Base-by-base conservation (phyloP, 2,888 invertebrate species). In the Chouioia cunea region DNA sequence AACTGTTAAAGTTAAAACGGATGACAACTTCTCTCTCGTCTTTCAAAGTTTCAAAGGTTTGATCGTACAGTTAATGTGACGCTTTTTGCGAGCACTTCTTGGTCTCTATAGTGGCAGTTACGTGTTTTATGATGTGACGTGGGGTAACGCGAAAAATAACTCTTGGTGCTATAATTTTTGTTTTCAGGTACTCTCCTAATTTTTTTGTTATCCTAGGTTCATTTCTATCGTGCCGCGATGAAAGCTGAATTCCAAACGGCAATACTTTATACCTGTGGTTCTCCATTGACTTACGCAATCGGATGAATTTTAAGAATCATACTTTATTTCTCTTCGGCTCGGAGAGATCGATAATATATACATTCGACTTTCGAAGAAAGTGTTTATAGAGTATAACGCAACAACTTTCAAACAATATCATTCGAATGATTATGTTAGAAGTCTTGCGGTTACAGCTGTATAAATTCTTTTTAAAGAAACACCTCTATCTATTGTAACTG, bases 61-160 rank as follows among this genome's bases (percentile, higher is more conserved):
- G 63, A 63, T 63, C 53, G 63, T n/a, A 12, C 53, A 44, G n/a
- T 52, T 44, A 63, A 63, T 63, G 22, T 53, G 44, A 20, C 53
- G 63, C 53, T 53, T 63, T 52, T 63, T 63, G 52, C 63, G 18
- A n/a, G 10, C 4, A 1, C 63, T 2, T 6, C 4, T 6, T 36
- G 22, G 44, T 43, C 50, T n/a, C n/a, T n/a, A n/a, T n/a, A 36
- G 54, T n/a, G n/a, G n/a, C n/a, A 27, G 43, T 66, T 43, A 56
- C 67, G 62, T 48, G 62, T 43, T 60, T 68, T 68, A 62, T 54
- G 36, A 67, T 62, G 62, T 60, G 60, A 56, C 47, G 48, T n/a
- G 67, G 36, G 15, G 16, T 56, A 54, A 60, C 59, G 47, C n/a
- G 65, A 65, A 65, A 65, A 65, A 58, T 36, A 36, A 58, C 44